These are phyloP conservation scores for Actinia equina DNA, from an alignment of 64 coral and sea anemone genomes.

Conservation along the genomic window DNA sequence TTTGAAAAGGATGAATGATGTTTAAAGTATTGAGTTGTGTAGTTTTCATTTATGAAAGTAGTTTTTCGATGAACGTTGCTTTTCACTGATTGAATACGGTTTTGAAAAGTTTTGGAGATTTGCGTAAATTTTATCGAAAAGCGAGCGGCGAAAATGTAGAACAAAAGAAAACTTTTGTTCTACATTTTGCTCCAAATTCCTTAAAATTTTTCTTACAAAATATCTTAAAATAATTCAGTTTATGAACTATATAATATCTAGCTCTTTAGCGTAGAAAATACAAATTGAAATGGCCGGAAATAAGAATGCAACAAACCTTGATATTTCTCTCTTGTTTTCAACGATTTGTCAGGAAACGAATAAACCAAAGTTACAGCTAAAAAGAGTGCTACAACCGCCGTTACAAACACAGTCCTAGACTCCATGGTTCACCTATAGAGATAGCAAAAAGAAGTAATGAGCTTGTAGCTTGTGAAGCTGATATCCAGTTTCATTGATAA, in stretches of 20 bases:
- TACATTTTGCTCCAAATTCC: neutral
- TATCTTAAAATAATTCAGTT: neutral
- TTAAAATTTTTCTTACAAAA: neutral
- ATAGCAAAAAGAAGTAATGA: neutral
- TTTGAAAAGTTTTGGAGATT: no score
- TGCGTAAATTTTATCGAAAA: neutral
- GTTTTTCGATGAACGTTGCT: no score
- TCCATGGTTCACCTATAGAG: conserved; percentile 24
- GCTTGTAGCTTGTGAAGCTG: neutral
- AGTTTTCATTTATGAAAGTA: no score
- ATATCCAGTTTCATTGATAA: neutral
- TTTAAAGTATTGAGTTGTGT: no score
- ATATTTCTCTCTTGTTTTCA: conserved; percentile 2
- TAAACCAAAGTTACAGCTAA: conserved; percentile 18
- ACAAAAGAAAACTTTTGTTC: neutral
- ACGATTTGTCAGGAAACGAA: conserved; percentile 18
- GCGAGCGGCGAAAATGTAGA: neutral
- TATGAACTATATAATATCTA: neutral
- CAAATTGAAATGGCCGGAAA: neutral
- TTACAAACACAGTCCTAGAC: neutral
- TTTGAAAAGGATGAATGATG: no score
- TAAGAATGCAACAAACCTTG: neutral
- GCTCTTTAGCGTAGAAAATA: neutral
- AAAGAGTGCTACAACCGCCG: conserved; percentile 4
- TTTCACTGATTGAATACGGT: no score